Evolutionary conservation across 1,140 invertebrate species (phyloP).

Genomic region (Trissolcus basalis): DNA sequence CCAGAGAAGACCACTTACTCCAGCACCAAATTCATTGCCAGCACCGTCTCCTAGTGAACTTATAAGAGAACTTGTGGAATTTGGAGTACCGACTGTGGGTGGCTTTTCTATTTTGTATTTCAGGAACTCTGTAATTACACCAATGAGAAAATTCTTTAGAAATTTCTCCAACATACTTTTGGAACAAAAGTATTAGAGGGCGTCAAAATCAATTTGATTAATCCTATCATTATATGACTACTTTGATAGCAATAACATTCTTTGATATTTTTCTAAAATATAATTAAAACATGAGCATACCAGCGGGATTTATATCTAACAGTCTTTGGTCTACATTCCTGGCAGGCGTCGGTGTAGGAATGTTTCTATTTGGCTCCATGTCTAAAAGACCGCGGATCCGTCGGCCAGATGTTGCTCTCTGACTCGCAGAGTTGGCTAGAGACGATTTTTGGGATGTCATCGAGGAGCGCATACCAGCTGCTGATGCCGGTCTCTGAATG

Average conservation of each 20-base stretch:
- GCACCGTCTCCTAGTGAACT: conserved; percentile 70
- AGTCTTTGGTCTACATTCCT: conserved; percentile 81
- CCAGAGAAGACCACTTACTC: conserved; percentile 92
- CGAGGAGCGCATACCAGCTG: conserved; percentile 69
- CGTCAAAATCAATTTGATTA: too few relatives aligned
- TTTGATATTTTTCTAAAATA: too few relatives aligned
- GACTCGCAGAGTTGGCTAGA: conserved; percentile 70
- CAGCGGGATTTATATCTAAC: conserved; percentile 91
- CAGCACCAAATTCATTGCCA: conserved; percentile 76
- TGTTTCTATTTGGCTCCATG: conserved; percentile 76
- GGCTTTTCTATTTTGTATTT: conserved; percentile 94
- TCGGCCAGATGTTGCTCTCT: conserved; percentile 83
- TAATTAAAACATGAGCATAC: conserved; percentile 68
- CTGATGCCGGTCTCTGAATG: conserved; percentile 70
- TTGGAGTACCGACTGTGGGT: conserved; percentile 76
- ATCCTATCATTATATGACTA: too few relatives aligned
- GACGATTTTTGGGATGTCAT: conserved; percentile 68
- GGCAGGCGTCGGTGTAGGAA: conserved; percentile 85
- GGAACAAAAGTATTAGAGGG: too few relatives aligned
- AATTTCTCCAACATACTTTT: too few relatives aligned
- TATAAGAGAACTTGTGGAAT: conserved; percentile 73
- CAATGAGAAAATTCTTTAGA: too few relatives aligned
- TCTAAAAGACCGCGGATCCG: conserved; percentile 88
- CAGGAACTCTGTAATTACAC: conserved; percentile 92
- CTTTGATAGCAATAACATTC: too few relatives aligned